A percentile compares a stretch with the other conserved stretches of the same genome.
Evolutionary conservation across 1,140 invertebrate genomes (phyloP).

Genomic region (Babylonia areolata): DNA sequence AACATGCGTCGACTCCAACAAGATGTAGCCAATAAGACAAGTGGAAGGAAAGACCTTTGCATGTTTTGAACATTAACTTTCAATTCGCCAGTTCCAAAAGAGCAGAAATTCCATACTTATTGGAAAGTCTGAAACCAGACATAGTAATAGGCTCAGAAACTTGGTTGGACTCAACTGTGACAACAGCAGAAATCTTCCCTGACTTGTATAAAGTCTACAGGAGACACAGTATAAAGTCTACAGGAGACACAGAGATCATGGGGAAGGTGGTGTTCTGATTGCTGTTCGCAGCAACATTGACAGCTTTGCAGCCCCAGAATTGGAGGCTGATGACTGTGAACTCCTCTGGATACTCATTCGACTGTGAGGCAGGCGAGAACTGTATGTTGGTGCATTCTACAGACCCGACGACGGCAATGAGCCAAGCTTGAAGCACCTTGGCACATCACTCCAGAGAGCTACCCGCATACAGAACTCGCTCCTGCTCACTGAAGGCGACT

Average conservation of each 20-base stretch:
- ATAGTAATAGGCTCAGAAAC: constrained; percentile 42
- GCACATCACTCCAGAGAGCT: constrained; percentile 31
- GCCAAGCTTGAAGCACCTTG: not conserved
- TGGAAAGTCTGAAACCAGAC: constrained; percentile 40
- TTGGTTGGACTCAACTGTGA: constrained; percentile 35
- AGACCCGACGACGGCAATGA: not conserved
- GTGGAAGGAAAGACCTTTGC: constrained; percentile 33
- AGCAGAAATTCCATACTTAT: not conserved
- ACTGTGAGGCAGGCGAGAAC: constrained; percentile 30
- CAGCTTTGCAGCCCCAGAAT: constrained; percentile 35
- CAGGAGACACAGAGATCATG: not conserved
- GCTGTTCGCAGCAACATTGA: constrained; percentile 30
- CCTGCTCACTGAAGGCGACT: not conserved
- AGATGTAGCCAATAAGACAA: constrained; percentile 32
- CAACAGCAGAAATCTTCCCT: constrained; percentile 46
- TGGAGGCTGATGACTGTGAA: constrained; percentile 43
- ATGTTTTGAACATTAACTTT: constrained; percentile 31
- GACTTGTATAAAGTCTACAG: constrained; percentile 38
- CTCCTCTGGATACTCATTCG: constrained; percentile 43
- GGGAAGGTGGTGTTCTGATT: constrained; percentile 45
- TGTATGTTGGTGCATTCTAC: constrained; percentile 32
- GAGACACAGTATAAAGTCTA: no score
- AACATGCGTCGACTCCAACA: constrained; percentile 17
- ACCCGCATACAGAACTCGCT: not conserved
- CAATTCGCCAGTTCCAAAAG: constrained; percentile 32